These are phyloP conservation scores for Hyppa rectilinea DNA, from an alignment of 2,888 invertebrate species.

Conservation along the genomic window DNA sequence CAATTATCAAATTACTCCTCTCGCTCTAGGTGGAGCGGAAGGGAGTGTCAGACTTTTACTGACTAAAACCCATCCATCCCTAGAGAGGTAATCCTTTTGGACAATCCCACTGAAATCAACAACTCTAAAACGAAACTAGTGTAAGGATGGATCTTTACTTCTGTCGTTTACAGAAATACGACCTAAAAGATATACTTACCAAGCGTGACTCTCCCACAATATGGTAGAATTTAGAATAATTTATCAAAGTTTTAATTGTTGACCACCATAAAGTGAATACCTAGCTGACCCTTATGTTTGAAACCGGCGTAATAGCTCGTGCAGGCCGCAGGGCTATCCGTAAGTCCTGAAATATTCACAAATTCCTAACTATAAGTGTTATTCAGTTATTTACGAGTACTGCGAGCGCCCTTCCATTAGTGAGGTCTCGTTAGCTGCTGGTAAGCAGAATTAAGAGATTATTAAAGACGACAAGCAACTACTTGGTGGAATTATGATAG, in stretches of 20 bases:
- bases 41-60: too few species aligned
- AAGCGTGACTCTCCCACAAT: background rate
- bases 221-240: background rate
- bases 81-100: too few species aligned
- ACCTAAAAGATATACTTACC: background rate
- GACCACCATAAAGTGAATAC: constrained; percentile 10
- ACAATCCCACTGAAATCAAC: too few species aligned
- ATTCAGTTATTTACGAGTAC: constrained; percentile 76
- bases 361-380: constrained; percentile 70
- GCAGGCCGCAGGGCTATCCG: constrained; percentile 11
- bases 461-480: constrained; percentile 33
- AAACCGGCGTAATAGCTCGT: background rate
- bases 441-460: constrained; percentile 73
- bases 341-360: constrained; percentile 18
- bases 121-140: too few species aligned
- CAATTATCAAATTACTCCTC: too few species aligned
- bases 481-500: background rate
- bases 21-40: too few species aligned
- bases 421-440: constrained; percentile 67
- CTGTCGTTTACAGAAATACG: too few species aligned
- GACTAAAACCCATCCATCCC: too few species aligned
- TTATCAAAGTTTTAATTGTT: constrained; percentile 14
- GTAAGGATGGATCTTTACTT: too few species aligned
- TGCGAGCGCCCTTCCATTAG: constrained; percentile 68
- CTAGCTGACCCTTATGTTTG: constrained; percentile 13